Conservation (phyloP, 2,888 invertebrate genomes). For the Chrysopilus asiliformis region DNA sequence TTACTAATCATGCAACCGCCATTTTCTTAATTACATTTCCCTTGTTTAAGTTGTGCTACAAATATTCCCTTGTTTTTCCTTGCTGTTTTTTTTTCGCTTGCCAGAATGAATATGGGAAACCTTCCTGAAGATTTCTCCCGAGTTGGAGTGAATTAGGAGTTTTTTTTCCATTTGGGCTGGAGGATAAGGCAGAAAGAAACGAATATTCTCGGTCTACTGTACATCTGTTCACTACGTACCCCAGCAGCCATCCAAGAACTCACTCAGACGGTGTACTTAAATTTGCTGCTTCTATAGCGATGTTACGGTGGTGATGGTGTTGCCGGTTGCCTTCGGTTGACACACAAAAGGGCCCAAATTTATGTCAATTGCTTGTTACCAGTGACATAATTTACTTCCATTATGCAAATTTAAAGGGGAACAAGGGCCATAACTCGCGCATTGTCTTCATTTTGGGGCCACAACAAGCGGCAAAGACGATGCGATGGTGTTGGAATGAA, state of each 20-base stretch:
- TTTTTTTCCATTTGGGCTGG: too few relatives aligned
- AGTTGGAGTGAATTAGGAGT: too few relatives aligned
- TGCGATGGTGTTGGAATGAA: too few relatives aligned
- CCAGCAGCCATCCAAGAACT: not conserved
- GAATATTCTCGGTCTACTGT: not conserved
- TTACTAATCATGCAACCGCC: too few relatives aligned
- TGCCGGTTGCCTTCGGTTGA: slow-evolving; percentile 1
- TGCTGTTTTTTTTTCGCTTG: too few relatives aligned
- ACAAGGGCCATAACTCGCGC: slow-evolving; percentile 14
- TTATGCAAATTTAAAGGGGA: slow-evolving; percentile 15
- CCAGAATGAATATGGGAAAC: too few relatives aligned
- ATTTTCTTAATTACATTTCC: too few relatives aligned
- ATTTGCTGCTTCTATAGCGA: too few relatives aligned
- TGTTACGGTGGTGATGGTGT: not conserved
- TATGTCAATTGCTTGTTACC: slow-evolving; percentile 15
- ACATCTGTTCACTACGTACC: slow-evolving; percentile 4
- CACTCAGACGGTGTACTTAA: not conserved
- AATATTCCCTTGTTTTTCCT: too few relatives aligned
- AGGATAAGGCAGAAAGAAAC: too few relatives aligned
- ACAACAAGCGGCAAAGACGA: slow-evolving; percentile 3
- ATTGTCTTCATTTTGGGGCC: slow-evolving; percentile 11
- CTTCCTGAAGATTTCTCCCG: too few relatives aligned
- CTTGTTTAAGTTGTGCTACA: too few relatives aligned
- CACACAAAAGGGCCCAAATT: slow-evolving; percentile 10
- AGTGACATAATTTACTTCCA: slow-evolving; percentile 16